These are phyloP conservation scores for Zaprionus lineosus DNA, from an alignment of 2,888 invertebrate species.

Conservation along the genomic window DNA sequence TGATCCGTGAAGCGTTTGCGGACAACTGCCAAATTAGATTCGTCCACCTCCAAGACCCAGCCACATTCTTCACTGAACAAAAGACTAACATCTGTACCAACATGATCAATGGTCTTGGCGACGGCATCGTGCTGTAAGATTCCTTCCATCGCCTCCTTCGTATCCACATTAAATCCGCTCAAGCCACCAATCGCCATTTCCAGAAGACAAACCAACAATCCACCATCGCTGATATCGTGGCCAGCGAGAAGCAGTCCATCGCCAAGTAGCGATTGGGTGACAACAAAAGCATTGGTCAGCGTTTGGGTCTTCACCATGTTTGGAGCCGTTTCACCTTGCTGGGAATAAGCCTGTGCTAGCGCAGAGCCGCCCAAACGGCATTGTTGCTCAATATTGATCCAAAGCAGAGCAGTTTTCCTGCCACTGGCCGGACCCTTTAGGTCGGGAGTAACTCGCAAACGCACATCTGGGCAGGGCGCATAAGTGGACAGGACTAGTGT, in stretches of 20 bases:
- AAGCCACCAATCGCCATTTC: constrained; percentile 99
- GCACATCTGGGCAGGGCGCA: constrained; percentile 96
- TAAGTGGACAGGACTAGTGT: constrained; percentile 98
- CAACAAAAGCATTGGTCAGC: constrained; percentile 90
- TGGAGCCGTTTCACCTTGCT: constrained; percentile 91
- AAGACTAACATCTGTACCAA: constrained; percentile 85
- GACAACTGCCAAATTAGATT: constrained; percentile 85
- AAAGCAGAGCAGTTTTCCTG: constrained; percentile 86
- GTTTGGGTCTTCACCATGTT: constrained; percentile 89
- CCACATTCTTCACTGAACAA: constrained; percentile 94
- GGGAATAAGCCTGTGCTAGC: constrained; percentile 93
- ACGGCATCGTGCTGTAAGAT: constrained; percentile 60
- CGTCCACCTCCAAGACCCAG: constrained; percentile 90
- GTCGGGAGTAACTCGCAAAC: constrained; percentile 94
- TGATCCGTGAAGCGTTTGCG: constrained; percentile 85
- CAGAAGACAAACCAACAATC: constrained; percentile 92
- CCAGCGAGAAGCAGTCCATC: constrained; percentile 86
- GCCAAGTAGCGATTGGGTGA: constrained; percentile 92
- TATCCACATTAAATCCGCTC: constrained; percentile 88
- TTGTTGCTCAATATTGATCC: constrained; percentile 90
- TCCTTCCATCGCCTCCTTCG: constrained; percentile 83
- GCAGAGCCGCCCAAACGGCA: constrained; percentile 95
- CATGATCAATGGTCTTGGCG: constrained; percentile 50
- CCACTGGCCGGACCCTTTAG: constrained; percentile 87
- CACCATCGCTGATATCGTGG: constrained; percentile 98